Base-by-base conservation (phyloP, 2,113 vertebrate species). In the Pteronura brasiliensis region DNA sequence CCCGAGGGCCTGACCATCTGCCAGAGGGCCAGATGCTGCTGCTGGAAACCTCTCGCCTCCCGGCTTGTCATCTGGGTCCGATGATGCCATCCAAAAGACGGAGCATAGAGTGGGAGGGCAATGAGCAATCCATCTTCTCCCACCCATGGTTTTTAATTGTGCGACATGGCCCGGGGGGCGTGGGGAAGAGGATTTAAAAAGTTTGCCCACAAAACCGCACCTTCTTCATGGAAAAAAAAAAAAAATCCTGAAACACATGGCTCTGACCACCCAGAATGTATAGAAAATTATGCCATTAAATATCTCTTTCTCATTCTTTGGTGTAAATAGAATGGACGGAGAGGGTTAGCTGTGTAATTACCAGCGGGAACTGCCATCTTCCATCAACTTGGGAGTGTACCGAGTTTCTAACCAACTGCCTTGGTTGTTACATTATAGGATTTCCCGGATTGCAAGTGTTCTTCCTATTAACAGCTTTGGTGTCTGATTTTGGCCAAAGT, bases 91-190 rank as follows among this genome's bases (percentile, higher is more conserved):
- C 96, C 80, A 88, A 88, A 97, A 88, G 88, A 52, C 88, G 76
- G 96, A 92, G 96, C 44, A 42, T 91, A 83, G 96, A 89, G 96
- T 14, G 72, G 96, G 96, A 96, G 90, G 95, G 93, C 88, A 42
- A 29, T 18, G 88, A 97, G 94, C 97, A 88, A 98, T 97, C 91
- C 93, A 94, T 98, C 98, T 98, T 94, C 77, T 96, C 94, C 97
- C 94, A 97, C 96, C 85, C 95, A 82, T 34, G 3, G 94, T 27
- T 97, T 92, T 95, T 91, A 91, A 93, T 97, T 96, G 89, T 98
- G 87, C 93, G 93, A 86, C 95, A 72, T 77, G 55, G 95, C 90
- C 69, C 0, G 0, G 84, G 69, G 86, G 49, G 13, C 3, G 4
- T 42, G 25, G 52, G 39, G 76, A 42, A 27, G 57, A 63, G 57